Conservation (phyloP, 2,797 vertebrate species). For the Melanotaenia trifasciata region DNA sequence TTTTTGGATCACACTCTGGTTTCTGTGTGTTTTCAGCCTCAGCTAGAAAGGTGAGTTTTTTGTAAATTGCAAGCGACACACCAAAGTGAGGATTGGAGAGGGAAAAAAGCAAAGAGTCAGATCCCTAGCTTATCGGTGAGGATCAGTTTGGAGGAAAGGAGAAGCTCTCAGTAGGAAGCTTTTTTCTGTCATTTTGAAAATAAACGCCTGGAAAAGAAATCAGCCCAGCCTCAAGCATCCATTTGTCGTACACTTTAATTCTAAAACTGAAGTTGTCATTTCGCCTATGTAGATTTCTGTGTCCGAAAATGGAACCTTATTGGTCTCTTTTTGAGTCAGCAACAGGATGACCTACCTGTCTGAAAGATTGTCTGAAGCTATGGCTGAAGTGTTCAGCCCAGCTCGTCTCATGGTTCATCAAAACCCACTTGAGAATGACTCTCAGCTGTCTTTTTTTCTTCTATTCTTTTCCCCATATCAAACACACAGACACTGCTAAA, state of each 20-base stretch:
- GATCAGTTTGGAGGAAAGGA: constrained; percentile 30
- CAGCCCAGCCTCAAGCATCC: constrained; percentile 13
- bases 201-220: constrained; percentile 16
- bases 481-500: constrained; percentile 78
- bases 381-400: constrained; percentile 42
- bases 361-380: constrained; percentile 40
- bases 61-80: constrained; percentile 31
- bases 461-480: constrained; percentile 62
- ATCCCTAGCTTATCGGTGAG: constrained; percentile 51
- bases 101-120: constrained; percentile 37
- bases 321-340: constrained; percentile 23
- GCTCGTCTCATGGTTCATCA: constrained; percentile 52
- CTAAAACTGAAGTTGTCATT: constrained; percentile 11
- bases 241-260: constrained; percentile 28
- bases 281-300: constrained; percentile 18
- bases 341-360: constrained; percentile 47
- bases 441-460: constrained; percentile 31
- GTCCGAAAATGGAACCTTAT: constrained; percentile 31
- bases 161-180: constrained; percentile 15
- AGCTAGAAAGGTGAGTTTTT: constrained; percentile 29
- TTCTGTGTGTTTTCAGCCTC: constrained; percentile 16
- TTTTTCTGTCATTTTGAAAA: constrained; percentile 33
- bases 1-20: constrained; percentile 2
- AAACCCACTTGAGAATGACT: constrained; percentile 49
- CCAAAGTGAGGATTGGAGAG: constrained; percentile 17